Evolutionary conservation across 2,797 vertebrate species (phyloP).

Genomic region (Bucorvus abyssinicus): DNA sequence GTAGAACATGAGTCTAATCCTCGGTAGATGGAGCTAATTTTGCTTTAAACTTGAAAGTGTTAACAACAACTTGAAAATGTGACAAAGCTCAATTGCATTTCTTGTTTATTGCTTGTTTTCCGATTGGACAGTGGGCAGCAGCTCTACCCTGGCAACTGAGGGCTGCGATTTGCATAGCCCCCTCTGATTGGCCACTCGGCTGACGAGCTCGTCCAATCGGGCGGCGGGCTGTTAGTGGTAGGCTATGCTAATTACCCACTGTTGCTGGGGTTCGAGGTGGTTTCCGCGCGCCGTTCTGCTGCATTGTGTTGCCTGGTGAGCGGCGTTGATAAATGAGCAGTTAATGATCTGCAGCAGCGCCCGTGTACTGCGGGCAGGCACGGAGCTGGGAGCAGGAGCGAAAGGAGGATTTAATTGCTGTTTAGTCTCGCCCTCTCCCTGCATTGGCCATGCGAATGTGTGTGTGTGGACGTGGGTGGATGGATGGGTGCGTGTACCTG

Average conservation of each 20-base stretch:
- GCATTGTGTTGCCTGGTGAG: conserved; percentile 96
- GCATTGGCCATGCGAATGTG: neutral
- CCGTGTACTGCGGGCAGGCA: conserved; percentile 81
- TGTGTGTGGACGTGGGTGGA: too few relatives aligned
- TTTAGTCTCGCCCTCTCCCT: conserved; percentile 21
- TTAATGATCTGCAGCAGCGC: conserved; percentile 90
- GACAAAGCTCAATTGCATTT: conserved; percentile 97
- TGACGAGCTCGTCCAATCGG: conserved; percentile 89
- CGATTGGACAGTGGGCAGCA: conserved; percentile 95
- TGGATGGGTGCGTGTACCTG: neutral
- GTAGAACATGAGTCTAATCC: conserved; percentile 64
- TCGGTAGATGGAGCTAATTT: conserved; percentile 72
- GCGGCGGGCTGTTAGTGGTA: conserved; percentile 88
- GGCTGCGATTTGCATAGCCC: conserved; percentile 94
- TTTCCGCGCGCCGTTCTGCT: conserved; percentile 87
- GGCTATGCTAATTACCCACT: conserved; percentile 99
- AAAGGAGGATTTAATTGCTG: conserved; percentile 67
- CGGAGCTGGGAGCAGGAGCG: neutral
- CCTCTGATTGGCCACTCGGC: conserved; percentile 87
- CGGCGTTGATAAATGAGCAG: conserved; percentile 94
- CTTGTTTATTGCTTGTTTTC: conserved; percentile 99
- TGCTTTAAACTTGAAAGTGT: conserved; percentile 74
- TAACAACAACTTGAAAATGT: conserved; percentile 85
- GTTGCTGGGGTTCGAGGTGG: conserved; percentile 97
- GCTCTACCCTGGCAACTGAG: conserved; percentile 99